Evolutionary conservation across 2,797 vertebrate genomes (phyloP).

Genomic region (Crenichthys baileyi): DNA sequence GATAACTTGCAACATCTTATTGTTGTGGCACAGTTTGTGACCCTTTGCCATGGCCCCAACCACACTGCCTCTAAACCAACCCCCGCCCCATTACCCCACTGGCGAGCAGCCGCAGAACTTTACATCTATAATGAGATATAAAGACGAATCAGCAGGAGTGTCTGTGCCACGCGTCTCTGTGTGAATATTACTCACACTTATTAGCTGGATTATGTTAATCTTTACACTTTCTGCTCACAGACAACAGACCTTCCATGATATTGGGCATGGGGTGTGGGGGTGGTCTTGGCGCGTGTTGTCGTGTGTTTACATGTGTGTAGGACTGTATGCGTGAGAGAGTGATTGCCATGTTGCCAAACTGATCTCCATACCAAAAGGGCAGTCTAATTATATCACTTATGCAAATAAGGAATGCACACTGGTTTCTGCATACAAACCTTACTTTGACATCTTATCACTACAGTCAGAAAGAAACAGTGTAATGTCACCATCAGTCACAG

Average conservation of each 20-base stretch:
- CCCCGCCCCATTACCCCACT: slow-evolving; percentile 33
- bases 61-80: slow-evolving; percentile 19
- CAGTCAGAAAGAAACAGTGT: slow-evolving; percentile 60
- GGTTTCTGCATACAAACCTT: slow-evolving; percentile 55
- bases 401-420: slow-evolving; percentile 66
- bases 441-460: slow-evolving; percentile 50
- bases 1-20: slow-evolving; percentile 37
- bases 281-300: slow-evolving; percentile 73
- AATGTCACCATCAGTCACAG: slow-evolving; percentile 66
- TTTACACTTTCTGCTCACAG: slow-evolving; percentile 83
- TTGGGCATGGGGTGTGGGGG: slow-evolving; percentile 65
- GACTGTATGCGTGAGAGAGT: slow-evolving; percentile 60
- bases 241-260: slow-evolving; percentile 80
- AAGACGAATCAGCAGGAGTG: slow-evolving; percentile 86
- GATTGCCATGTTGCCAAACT: slow-evolving; percentile 80
- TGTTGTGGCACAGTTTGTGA: slow-evolving; percentile 50
- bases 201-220: slow-evolving; percentile 89
- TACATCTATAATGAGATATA: slow-evolving; percentile 87
- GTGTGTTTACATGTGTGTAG: slow-evolving; percentile 42
- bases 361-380: slow-evolving; percentile 79
- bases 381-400: slow-evolving; percentile 82
- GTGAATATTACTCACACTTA: slow-evolving; percentile 86
- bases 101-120: slow-evolving; percentile 63
- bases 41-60: slow-evolving; percentile 52
- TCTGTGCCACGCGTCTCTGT: slow-evolving; percentile 83